phyloP scores from a whole-genome alignment of 2,113 vertebrate species.

The Zosterops lateralis region DNA sequence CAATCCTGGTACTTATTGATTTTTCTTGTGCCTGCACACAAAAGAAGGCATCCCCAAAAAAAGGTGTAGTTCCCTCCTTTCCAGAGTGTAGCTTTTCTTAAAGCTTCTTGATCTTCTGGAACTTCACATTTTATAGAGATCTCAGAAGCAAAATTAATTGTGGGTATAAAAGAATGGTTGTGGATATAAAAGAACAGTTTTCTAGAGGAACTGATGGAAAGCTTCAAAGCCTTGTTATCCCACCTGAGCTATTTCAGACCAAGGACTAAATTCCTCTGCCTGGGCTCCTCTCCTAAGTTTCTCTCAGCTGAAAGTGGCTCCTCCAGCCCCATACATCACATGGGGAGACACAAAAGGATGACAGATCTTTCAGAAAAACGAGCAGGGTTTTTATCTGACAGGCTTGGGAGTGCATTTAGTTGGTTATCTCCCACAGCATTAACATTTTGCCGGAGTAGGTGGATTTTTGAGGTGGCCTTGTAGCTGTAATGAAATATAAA shows the following conservation, averaged over 20 bases:
- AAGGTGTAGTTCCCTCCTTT: background rate
- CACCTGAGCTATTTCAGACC: background rate
- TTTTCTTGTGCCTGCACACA: background rate
- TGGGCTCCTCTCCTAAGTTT: background rate
- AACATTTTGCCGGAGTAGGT: conserved; percentile 17
- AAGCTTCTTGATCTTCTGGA: background rate
- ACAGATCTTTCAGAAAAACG: background rate
- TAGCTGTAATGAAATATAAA: conserved; percentile 20
- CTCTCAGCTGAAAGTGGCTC: background rate
- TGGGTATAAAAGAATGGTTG: background rate
- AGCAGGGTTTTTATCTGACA: background rate
- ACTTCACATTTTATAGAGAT: background rate
- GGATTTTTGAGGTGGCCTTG: conserved; percentile 28
- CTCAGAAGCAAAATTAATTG: background rate
- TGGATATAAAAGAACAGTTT: background rate
- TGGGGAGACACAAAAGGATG: background rate
- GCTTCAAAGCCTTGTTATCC: background rate
- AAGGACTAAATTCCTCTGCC: background rate
- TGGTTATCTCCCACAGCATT: conserved; percentile 7
- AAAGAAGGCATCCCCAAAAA: background rate
- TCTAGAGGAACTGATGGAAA: background rate
- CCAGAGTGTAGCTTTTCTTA: background rate
- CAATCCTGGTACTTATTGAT: background rate
- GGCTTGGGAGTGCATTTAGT: background rate
- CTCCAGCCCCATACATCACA: background rate